These are phyloP conservation scores for Dendrocincla fuliginosa DNA, from an alignment of 2,797 vertebrate genomes.

Conservation along the genomic window DNA sequence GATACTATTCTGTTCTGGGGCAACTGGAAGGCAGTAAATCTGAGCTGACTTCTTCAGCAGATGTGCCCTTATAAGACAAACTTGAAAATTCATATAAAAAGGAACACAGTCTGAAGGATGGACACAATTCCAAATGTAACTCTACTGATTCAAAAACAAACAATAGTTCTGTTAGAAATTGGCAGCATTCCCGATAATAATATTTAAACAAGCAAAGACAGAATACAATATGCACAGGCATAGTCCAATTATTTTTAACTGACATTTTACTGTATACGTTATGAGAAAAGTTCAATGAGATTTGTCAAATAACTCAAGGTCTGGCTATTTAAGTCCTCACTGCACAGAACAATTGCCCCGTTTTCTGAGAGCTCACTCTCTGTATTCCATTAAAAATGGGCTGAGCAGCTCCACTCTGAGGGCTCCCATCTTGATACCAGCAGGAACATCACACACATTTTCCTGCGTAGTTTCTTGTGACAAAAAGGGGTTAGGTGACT, in stretches of 20 bases:
- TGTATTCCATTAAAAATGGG: not conserved
- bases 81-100: constrained; percentile 26
- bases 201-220: constrained; percentile 57
- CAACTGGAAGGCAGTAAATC: not conserved
- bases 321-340: not conserved
- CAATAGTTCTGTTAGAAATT: constrained; percentile 30
- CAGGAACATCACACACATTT: not conserved
- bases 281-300: constrained; percentile 3
- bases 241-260: constrained; percentile 47
- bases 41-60: not conserved
- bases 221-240: constrained; percentile 38
- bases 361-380: not conserved
- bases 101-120: not conserved
- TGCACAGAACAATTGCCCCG: not conserved
- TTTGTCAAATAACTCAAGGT: constrained; percentile 30
- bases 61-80: constrained; percentile 39
- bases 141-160: constrained; percentile 35
- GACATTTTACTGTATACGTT: constrained; percentile 29
- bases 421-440: not conserved
- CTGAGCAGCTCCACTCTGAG: not conserved
- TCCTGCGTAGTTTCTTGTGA: not conserved
- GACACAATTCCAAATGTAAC: constrained; percentile 31
- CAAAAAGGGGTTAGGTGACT: not conserved
- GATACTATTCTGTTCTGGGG: not conserved
- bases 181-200: constrained; percentile 55